A percentile compares a stretch with the other conserved stretches of the same genome.
Evolutionary conservation across 2,113 vertebrate genomes (phyloP).

Genomic region (Catharus bicknelli): DNA sequence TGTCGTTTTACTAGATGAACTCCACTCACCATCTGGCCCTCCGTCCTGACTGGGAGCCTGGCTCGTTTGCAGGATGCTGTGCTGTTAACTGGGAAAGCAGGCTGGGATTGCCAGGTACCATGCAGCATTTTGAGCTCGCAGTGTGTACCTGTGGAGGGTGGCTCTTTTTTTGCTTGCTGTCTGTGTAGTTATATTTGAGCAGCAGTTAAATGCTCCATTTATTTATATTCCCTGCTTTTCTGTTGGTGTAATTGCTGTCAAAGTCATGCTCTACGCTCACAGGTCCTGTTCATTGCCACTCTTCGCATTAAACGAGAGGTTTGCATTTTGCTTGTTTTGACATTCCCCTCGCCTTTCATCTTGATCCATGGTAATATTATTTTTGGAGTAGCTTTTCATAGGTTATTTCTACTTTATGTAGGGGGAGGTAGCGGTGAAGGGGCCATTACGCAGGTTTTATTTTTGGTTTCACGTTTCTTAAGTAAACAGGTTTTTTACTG

Average conservation of each 20-base stretch:
- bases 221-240: neutral
- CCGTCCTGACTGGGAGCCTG: neutral
- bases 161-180: neutral
- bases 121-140: neutral
- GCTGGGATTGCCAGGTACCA: neutral
- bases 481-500: neutral
- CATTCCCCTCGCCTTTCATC: neutral
- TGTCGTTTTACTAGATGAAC: constrained; percentile 22
- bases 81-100: neutral
- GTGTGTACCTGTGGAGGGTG: fast-evolving
- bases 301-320: neutral
- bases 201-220: neutral
- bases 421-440: neutral
- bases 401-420: neutral
- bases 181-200: neutral
- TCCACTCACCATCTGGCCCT: constrained; percentile 43
- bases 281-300: neutral
- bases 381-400: constrained; percentile 7
- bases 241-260: neutral
- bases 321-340: constrained; percentile 20
- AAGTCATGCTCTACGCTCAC: neutral
- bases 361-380: neutral
- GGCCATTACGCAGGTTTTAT: constrained; percentile 4
- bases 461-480: constrained; percentile 27
- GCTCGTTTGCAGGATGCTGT: neutral